Base-by-base conservation (phyloP, 2,113 vertebrate genomes). In the Gymnorhina tibicen region DNA sequence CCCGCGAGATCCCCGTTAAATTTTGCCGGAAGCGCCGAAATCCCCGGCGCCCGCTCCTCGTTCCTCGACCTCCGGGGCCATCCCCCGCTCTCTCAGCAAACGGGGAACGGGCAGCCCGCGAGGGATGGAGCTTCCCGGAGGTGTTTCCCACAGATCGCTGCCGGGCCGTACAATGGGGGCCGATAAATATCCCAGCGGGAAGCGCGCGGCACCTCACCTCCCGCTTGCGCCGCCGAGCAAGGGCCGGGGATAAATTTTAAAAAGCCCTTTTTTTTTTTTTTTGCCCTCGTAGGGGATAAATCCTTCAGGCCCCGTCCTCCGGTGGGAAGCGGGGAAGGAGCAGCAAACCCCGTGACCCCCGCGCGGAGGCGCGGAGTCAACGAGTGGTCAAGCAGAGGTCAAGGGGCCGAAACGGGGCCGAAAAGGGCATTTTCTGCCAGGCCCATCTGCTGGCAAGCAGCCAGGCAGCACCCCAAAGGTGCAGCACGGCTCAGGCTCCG, bases 371-470 rank as follows among this genome's bases (percentile, higher is more conserved):
- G 6, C 23, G 72, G 76, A 96, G 97, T 95, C 97, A 97, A 94
- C 94, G 96, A 97, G 96, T 97, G 97, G 97, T 92, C 49, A 84
- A 56, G 93, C 91, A 80, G 88, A 92, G 97, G 96, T 95, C 96
- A 95, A 87, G 87, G 94, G 97, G 97, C 93, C 68, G 42, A 49
- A 35, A 47, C 0, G 59, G 93, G 96, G 96, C 97, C 72, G 5
- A 21, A 90, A 84, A 93, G 82, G 96, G 92, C 86, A 94, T 92
- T 97, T 96, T 97, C 42, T 63, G 79, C 89, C 67, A 33, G 63
- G 82, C 91, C 96, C 97, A 97, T 98, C 95, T 91, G 96, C 91
- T 60, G 73, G 87, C 72, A 28, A 64, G 68, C 87, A 77, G 93
- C 58, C 85, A 88, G 91, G 91, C 80, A 62, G 88, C 81, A 96